A percentile compares a stretch with the other conserved stretches of the same genome.
Evolutionary conservation across 2,797 vertebrate species (phyloP).

Genomic region (Nyctibius grandis): DNA sequence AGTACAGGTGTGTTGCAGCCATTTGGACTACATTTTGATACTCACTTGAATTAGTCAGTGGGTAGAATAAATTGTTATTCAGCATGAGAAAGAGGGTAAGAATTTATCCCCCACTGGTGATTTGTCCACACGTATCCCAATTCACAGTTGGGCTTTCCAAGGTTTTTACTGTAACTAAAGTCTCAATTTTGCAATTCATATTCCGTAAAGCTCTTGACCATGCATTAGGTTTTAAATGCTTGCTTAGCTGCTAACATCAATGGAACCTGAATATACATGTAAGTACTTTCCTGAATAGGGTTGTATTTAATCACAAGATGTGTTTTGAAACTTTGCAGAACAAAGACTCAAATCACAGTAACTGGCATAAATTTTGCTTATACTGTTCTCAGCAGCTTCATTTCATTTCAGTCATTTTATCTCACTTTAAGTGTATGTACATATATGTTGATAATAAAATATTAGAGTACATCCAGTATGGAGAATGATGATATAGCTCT

Average conservation of each 20-base stretch:
- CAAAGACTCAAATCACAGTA: not conserved
- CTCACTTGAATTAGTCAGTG: not conserved
- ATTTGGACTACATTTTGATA: not conserved
- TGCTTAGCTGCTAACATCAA: not conserved
- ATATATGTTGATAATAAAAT: not conserved
- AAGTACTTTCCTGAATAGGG: not conserved
- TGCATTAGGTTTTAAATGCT: not conserved
- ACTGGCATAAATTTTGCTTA: not conserved
- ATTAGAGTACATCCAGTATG: not conserved
- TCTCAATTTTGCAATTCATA: not conserved
- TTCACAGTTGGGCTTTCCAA: not conserved
- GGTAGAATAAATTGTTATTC: not conserved
- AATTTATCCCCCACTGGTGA: not conserved
- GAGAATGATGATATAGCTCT: not conserved
- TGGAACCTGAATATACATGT: accelerated
- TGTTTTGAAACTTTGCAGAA: not conserved
- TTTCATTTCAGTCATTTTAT: not conserved
- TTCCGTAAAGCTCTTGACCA: not conserved
- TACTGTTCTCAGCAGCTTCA: not conserved
- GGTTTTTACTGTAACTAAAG: not conserved
- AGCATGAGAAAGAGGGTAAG: not conserved
- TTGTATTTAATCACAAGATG: not conserved
- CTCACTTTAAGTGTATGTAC: not conserved
- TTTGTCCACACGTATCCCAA: not conserved
- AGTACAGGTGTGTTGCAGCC: not conserved